phyloP scores from a whole-genome alignment of 2,797 vertebrate genomes.

The Myoxocephalus aenaeus region DNA sequence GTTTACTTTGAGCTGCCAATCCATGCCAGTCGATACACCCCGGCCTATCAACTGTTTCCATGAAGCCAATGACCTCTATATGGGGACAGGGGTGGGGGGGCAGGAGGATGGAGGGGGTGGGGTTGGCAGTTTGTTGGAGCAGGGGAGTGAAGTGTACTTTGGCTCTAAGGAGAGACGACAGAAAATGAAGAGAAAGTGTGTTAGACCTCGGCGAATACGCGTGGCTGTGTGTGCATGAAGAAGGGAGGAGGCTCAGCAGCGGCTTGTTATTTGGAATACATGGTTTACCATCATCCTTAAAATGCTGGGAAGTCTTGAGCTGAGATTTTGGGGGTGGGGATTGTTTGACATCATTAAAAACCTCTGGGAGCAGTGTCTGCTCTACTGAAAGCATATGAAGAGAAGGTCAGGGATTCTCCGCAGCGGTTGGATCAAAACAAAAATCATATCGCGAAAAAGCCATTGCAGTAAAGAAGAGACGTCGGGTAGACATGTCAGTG shows the following conservation, averaged over 20 bases:
- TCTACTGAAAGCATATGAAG: constrained; percentile 37
- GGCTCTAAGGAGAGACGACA: constrained; percentile 35
- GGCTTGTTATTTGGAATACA: constrained; percentile 32
- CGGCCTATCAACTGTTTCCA: constrained; percentile 78
- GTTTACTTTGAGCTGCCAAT: constrained; percentile 74
- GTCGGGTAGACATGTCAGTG: neutral
- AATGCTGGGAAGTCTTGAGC: neutral
- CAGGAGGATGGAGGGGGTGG: constrained; percentile 9
- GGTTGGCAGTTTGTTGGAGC: constrained; percentile 29
- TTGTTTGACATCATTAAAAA: constrained; percentile 55
- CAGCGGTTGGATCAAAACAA: constrained; percentile 27
- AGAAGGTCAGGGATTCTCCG: constrained; percentile 48
- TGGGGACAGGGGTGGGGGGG: constrained; percentile 42
- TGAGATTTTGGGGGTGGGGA: neutral
- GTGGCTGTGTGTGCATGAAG: neutral
- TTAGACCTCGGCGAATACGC: constrained; percentile 18
- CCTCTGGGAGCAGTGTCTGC: constrained; percentile 12
- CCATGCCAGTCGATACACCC: constrained; percentile 78
- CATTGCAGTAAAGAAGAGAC: constrained; percentile 6
- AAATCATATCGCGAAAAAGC: constrained; percentile 28
- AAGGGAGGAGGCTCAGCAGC: neutral
- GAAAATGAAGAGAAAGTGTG: constrained; percentile 36
- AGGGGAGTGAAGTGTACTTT: constrained; percentile 45
- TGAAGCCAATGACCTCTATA: constrained; percentile 72
- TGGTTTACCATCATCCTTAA: constrained; percentile 41